Conservation (phyloP, 2,888 invertebrate genomes). For the Tipula vernalis region DNA sequence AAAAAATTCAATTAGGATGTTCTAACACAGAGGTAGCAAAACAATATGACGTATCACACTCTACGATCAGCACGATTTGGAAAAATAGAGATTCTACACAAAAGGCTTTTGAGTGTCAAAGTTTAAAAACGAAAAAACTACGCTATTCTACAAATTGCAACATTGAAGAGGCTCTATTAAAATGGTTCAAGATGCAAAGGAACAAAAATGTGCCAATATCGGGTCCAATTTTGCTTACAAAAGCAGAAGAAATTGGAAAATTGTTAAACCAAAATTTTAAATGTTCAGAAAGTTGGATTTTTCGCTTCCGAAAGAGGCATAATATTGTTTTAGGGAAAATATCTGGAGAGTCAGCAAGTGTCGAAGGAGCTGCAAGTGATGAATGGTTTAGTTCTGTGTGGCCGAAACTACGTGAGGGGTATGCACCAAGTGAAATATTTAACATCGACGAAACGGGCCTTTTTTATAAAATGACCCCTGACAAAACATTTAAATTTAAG, state of each 20-base stretch:
- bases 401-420: slow-evolving; percentile 4
- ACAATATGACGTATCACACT: background rate
- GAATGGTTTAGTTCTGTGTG: background rate
- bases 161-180: background rate
- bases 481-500: slow-evolving; percentile 5
- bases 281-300: background rate
- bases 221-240: background rate
- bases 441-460: slow-evolving; percentile 13
- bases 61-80: background rate
- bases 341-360: background rate
- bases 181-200: background rate
- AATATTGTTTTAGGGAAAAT: background rate
- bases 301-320: background rate
- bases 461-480: slow-evolving; percentile 10
- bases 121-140: background rate
- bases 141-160: background rate
- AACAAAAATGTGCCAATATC: background rate
- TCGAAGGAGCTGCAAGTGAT: background rate
- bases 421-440: background rate
- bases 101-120: background rate
- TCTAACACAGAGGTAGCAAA: background rate
- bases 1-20: background rate
- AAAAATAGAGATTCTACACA: background rate
- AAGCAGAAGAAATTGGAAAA: background rate
- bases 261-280: background rate